A percentile compares a stretch with the other conserved stretches of the same genome.
These are phyloP conservation scores for Parazoanthus swiftii DNA, from an alignment of 92 coral and sea anemone genomes.

Conservation along the genomic window DNA sequence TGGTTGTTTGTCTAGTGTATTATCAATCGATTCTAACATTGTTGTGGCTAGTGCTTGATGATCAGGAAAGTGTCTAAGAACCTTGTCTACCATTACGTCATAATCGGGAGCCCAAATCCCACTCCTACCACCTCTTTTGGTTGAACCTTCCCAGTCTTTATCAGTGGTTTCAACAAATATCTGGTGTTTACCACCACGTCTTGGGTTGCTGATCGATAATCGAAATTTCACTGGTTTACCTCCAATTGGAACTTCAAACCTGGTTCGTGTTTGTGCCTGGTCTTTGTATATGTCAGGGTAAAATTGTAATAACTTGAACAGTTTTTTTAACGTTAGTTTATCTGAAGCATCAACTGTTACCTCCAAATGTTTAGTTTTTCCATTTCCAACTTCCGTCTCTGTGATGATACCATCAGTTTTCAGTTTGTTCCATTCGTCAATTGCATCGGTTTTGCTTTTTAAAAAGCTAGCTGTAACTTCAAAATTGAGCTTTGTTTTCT, in stretches of 20 bases:
- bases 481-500: conserved; percentile 11
- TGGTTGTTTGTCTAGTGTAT: conserved; percentile 25
- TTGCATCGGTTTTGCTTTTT: neutral
- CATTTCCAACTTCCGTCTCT: neutral
- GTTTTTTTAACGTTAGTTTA: conserved; percentile 3
- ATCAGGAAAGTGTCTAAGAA: conserved; percentile 8
- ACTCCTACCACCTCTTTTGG: neutral
- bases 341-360: conserved; percentile 22
- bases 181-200: conserved; percentile 19
- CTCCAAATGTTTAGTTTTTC: neutral
- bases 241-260: conserved; percentile 50
- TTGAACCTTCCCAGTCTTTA: conserved; percentile 37
- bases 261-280: neutral
- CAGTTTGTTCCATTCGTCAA: conserved; percentile 22
- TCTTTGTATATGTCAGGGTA: conserved; percentile 6
- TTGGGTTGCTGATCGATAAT: neutral
- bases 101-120: conserved; percentile 23
- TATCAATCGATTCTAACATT: conserved; percentile 24
- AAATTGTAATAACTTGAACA: conserved; percentile 47
- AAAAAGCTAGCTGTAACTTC: conserved; percentile 52
- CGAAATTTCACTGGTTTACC: conserved; percentile 32
- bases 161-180: conserved; percentile 10
- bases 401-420: neutral
- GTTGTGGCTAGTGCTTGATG: conserved; percentile 4
- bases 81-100: conserved; percentile 28